Conservation (phyloP, 2,888 invertebrate species). For the Agrochola lychnidis region DNA sequence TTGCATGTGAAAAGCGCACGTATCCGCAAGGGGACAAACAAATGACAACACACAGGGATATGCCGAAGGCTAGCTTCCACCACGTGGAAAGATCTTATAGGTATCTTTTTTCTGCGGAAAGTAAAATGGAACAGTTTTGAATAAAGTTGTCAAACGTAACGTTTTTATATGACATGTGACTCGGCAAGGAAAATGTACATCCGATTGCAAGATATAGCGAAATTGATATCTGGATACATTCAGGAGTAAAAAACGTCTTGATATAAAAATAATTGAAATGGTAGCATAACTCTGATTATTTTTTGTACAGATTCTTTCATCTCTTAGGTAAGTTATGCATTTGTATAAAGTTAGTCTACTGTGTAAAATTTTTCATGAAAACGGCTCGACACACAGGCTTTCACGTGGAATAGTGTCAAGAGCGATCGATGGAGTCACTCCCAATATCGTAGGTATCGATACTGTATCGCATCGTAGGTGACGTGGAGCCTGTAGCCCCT, state of each 20-base stretch:
- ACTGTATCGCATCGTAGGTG: conserved; percentile 24
- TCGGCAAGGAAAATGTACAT: neutral
- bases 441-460: conserved; percentile 56
- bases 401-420: conserved; percentile 69
- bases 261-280: no score
- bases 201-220: neutral
- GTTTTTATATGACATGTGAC: neutral
- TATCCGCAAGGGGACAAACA: conserved; percentile 54
- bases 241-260: neutral
- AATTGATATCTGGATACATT: neutral
- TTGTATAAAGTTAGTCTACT: conserved; percentile 18
- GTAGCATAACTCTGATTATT: no score
- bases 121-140: neutral
- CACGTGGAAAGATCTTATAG: neutral
- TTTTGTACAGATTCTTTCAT: no score
- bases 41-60: conserved; percentile 1
- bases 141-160: neutral
- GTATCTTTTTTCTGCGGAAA: neutral
- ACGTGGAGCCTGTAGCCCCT: conserved; percentile 9
- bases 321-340: neutral
- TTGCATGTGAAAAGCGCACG: conserved; percentile 53
- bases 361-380: conserved; percentile 14
- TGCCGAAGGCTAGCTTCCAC: conserved; percentile 9
- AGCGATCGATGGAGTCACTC: conserved; percentile 64
- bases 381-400: conserved; percentile 58